Percentiles rank a stretch among this genome's conserved stretches.
Conservation (phyloP, 1,140 invertebrate species). For the Achatina immaculata region DNA sequence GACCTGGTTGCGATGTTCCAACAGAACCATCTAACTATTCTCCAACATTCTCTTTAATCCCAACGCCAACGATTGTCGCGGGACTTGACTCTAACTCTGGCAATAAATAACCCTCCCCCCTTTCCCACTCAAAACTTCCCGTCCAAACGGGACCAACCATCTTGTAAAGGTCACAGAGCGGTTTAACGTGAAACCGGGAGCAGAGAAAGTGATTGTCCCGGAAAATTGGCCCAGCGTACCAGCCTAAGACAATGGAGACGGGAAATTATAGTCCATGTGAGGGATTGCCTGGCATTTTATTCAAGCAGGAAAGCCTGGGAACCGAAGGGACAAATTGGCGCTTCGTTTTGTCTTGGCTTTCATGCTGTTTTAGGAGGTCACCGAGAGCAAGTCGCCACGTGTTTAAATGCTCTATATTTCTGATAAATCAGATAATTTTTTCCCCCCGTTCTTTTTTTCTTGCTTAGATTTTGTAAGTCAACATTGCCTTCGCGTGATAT, state of each 20-base stretch:
- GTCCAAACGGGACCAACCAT: neutral
- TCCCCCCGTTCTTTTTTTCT: no score
- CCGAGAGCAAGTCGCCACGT: neutral
- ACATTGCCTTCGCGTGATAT: no score
- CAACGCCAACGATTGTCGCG: neutral
- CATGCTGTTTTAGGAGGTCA: neutral
- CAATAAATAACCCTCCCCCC: neutral
- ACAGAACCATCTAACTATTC: no score
- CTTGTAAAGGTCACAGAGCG: slow-evolving; percentile 1
- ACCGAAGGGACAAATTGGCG: neutral
- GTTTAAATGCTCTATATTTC: neutral
- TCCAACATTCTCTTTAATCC: no score
- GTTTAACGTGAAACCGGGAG: neutral
- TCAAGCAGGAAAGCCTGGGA: slow-evolving; percentile 3
- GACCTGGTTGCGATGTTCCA: no score
- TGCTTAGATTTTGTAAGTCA: no score
- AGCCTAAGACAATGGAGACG: neutral
- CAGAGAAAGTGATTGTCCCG: neutral
- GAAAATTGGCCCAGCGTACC: slow-evolving; percentile 12
- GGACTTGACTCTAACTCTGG: neutral
- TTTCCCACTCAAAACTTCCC: no score
- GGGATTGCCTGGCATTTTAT: slow-evolving; percentile 12
- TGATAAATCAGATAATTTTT: no score
- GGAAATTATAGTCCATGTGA: slow-evolving; percentile 8
- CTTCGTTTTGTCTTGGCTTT: neutral